Evolutionary conservation across 2,797 vertebrate species (phyloP).

Genomic region (Rhinatrema bivittatum): DNA sequence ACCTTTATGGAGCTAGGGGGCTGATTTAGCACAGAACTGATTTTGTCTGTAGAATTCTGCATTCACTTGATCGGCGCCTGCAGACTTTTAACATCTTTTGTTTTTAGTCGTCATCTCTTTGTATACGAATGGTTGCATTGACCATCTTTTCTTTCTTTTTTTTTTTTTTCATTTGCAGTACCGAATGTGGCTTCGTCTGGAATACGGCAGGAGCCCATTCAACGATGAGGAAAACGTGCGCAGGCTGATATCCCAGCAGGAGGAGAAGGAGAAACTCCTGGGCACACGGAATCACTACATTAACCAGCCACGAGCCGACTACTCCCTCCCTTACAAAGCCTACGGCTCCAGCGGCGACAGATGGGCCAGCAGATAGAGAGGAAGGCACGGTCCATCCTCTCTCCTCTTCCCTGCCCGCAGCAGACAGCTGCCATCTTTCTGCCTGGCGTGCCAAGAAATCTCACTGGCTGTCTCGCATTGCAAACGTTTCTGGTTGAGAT

Average conservation of each 20-base stretch:
- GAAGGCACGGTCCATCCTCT: background rate
- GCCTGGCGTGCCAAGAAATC: too few relatives aligned
- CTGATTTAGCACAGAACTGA: too few relatives aligned
- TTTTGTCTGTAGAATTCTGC: too few relatives aligned
- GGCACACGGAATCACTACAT: conserved; percentile 47
- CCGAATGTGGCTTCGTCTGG: conserved; percentile 59
- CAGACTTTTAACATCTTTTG: too few relatives aligned
- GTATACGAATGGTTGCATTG: too few relatives aligned
- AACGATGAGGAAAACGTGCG: conserved; percentile 70
- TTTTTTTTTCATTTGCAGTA: conserved; percentile 51
- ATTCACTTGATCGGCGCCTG: too few relatives aligned
- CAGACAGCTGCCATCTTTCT: too few relatives aligned
- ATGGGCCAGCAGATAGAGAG: conserved; percentile 44
- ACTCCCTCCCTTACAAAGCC: conserved; percentile 32
- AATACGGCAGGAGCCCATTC: conserved; percentile 60
- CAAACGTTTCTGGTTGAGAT: too few relatives aligned
- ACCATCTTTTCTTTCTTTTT: conserved; percentile 3
- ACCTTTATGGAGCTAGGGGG: too few relatives aligned
- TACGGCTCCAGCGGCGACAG: conserved; percentile 40
- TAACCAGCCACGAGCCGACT: conserved; percentile 13
- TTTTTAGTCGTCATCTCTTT: too few relatives aligned
- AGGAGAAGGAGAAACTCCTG: conserved; percentile 47
- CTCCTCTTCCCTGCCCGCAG: too few relatives aligned
- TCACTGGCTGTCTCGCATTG: too few relatives aligned
- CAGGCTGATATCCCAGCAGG: conserved; percentile 54